Evolutionary conservation across 2,797 vertebrate species (phyloP), one percentile per base, ranked within the genome.

Genomic region (Eidolon dupreanum): DNA sequence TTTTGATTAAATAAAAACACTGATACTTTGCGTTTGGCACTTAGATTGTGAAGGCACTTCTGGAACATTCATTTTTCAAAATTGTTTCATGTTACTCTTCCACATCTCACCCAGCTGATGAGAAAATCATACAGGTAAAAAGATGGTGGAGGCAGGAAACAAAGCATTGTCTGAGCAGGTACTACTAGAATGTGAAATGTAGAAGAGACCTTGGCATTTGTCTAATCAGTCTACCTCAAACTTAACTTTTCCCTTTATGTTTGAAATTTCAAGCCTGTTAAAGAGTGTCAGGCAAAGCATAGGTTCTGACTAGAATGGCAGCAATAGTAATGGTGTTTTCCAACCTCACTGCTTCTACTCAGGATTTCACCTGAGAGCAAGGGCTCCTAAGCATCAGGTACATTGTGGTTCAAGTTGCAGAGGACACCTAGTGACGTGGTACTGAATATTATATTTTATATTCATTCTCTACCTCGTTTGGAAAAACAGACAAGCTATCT

Each of bases 1-100:
- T 84, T 96, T 93, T 49, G 51, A 95, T 95, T 88, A 70, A 95
- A 90, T 96, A 88, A 95, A 97, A 97, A 68, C 24, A 90, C 24
- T 81, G n/a, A 49, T 38, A 92, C 26, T 51, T n/a, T 36, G 24
- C 91, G 31, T 92, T 79, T 93, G 83, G 43, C 43, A 51, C 22
- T 95, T 74, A 90, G 51, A 59, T 94, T 71, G 24, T 43, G 38
- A 82, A 91, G 46, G 57, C 13, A 79, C 75, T 93, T 86, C n/a
- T 51, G 70, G 81, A 96, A 87, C 84, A 53, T 71, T 93, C 46
- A 57, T 88, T 89, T 95, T 70, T 89, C 73, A 75, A 75, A 65
- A 65, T 9, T 86, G 26, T 87, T 86, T 84, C 83, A 3, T 33
- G 26, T 81, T 59, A 36, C 22, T 63, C 51, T 78, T 88, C 51